phyloP scores from a whole-genome alignment of 2,113 vertebrate species.

The Xiphophorus couchianus region DNA sequence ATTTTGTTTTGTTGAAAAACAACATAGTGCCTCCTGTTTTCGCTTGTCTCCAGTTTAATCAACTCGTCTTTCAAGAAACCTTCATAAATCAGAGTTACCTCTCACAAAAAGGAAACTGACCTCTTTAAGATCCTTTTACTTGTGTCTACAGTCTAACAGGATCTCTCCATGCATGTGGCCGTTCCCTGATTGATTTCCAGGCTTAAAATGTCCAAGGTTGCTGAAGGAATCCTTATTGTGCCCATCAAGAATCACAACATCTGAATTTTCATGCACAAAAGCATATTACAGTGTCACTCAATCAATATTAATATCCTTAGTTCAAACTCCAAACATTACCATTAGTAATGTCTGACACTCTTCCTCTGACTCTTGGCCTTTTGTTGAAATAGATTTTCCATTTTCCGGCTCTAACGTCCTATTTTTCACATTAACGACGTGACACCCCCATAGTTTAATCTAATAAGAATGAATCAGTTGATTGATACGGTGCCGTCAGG shows the following conservation, averaged over 20 bases:
- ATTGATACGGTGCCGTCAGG: conserved; percentile 70
- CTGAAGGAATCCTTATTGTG: not conserved
- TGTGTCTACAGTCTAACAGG: not conserved
- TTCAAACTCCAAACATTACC: conserved; percentile 54
- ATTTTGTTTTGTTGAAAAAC: too few species aligned
- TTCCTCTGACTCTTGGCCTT: conserved; percentile 59
- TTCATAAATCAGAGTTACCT: not conserved
- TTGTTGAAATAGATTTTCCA: conserved; percentile 68
- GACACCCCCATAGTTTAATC: conserved; percentile 69
- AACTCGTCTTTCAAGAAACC: too few species aligned
- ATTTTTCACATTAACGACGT: conserved; percentile 73
- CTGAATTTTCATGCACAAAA: conserved; percentile 21
- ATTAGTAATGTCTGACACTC: conserved; percentile 53
- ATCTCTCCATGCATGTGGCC: conserved; percentile 1
- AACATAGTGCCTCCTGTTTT: too few species aligned
- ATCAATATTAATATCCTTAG: conserved; percentile 53
- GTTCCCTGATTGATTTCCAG: not conserved
- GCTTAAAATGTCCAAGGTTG: conserved; percentile 3
- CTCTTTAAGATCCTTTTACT: not conserved
- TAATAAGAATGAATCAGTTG: conserved; percentile 70
- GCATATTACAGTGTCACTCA: conserved; percentile 41
- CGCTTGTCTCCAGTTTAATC: too few species aligned
- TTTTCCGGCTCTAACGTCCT: conserved; percentile 43
- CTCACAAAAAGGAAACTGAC: not conserved
- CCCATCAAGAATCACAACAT: conserved; percentile 9